phyloP scores from a whole-genome alignment of 2,797 vertebrate genomes.

The Parotocinclus haroldoi region DNA sequence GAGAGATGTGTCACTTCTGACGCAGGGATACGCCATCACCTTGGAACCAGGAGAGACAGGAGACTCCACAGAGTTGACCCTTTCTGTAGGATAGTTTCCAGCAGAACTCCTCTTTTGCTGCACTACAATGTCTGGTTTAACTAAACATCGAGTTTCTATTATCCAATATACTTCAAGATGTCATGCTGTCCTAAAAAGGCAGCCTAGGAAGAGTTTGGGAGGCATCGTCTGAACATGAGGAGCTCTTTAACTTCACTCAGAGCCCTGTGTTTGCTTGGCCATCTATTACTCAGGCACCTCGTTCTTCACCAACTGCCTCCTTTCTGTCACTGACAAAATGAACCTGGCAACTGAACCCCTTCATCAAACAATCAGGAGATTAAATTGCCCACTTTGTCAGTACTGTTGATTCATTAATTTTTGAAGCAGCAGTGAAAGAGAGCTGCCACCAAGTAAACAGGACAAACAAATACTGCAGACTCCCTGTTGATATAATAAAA shows the following conservation, averaged over 20 bases:
- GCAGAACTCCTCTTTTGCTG: not conserved
- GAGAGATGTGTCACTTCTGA: conserved; percentile 56
- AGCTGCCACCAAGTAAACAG: conserved; percentile 59
- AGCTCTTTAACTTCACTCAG: conserved; percentile 36
- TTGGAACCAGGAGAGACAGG: conserved; percentile 38
- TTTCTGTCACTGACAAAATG: conserved; percentile 52
- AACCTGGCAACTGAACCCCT: conserved; percentile 55
- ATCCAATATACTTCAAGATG: conserved; percentile 10
- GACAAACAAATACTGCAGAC: conserved; percentile 11
- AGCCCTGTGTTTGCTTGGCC: conserved; percentile 42
- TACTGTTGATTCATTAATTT: conserved; percentile 70
- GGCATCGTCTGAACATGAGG: not conserved
- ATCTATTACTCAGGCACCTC: conserved; percentile 47
- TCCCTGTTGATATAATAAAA: conserved; percentile 12
- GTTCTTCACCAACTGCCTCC: conserved; percentile 49
- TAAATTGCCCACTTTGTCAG: conserved; percentile 71
- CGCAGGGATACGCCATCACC: conserved; percentile 48
- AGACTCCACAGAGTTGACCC: conserved; percentile 44
- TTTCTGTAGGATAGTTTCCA: conserved; percentile 29
- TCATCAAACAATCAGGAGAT: conserved; percentile 73
- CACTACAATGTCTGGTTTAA: not conserved
- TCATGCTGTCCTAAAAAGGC: conserved; percentile 29
- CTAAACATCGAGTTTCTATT: conserved; percentile 1
- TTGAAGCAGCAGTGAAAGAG: conserved; percentile 64
- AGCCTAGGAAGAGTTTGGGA: not conserved